Conservation (phyloP, 2,888 invertebrate genomes). For the Thecophora atra region DNA sequence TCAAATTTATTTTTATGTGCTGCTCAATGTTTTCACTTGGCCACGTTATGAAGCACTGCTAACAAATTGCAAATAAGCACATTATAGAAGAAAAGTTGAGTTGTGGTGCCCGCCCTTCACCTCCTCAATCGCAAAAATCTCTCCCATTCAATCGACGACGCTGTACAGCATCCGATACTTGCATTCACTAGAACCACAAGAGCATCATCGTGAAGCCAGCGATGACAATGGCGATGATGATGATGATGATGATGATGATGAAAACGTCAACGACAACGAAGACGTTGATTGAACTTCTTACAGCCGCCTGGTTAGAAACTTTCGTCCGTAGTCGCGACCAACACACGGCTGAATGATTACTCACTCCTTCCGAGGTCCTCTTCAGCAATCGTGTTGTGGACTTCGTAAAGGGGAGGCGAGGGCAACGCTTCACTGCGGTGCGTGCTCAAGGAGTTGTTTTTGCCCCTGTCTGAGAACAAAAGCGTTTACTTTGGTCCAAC, state of each 20-base stretch:
- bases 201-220: background rate
- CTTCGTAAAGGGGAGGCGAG: background rate
- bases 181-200: slow-evolving; percentile 7
- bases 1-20: slow-evolving; percentile 11
- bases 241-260: background rate
- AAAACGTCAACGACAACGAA: background rate
- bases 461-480: slow-evolving; percentile 24
- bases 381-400: background rate
- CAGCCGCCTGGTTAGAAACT: background rate
- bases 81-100: background rate
- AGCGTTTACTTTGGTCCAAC: slow-evolving; percentile 6
- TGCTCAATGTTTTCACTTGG: background rate
- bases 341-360: background rate
- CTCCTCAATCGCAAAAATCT: background rate
- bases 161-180: slow-evolving; percentile 4
- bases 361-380: background rate
- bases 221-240: too few relatives aligned
- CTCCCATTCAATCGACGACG: background rate
- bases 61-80: background rate
- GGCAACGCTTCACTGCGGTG: slow-evolving; percentile 31
- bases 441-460: slow-evolving; percentile 44
- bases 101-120: too few relatives aligned
- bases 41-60: background rate
- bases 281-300: background rate
- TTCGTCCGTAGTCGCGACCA: background rate